phyloP scores from a whole-genome alignment of 1,140 invertebrate genomes.

The Pygmarrhopalites habei region DNA sequence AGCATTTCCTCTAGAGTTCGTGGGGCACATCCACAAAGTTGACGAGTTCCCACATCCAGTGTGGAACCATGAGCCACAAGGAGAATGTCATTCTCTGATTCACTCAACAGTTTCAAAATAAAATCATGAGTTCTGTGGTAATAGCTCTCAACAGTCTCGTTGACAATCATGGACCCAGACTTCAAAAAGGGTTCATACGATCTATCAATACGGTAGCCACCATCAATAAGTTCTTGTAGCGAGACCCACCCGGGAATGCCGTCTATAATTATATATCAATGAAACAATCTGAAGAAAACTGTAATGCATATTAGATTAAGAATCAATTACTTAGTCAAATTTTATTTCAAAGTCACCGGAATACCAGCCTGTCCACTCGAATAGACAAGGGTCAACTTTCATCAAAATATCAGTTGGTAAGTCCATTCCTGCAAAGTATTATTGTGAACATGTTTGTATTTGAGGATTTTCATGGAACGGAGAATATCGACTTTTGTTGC shows the following conservation, averaged over 20 bases:
- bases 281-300: too few relatives aligned
- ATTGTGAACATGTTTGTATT: background rate
- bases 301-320: too few relatives aligned
- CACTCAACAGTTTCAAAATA: slow-evolving; percentile 29
- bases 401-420: slow-evolving; percentile 46
- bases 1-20: slow-evolving; percentile 59
- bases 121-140: slow-evolving; percentile 54
- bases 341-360: too few relatives aligned
- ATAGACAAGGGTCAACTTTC: slow-evolving; percentile 76
- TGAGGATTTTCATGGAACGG: background rate
- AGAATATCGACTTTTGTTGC: background rate
- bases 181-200: slow-evolving; percentile 60
- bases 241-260: slow-evolving; percentile 72
- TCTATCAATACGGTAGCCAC: slow-evolving; percentile 68
- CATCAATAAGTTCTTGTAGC: slow-evolving; percentile 58
- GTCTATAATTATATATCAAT: slow-evolving; percentile 47
- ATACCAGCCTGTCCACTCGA: slow-evolving; percentile 93
- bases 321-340: too few relatives aligned
- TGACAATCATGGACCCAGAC: slow-evolving; percentile 49
- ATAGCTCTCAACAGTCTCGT: slow-evolving; percentile 63
- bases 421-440: slow-evolving; percentile 45
- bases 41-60: slow-evolving; percentile 69
- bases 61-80: slow-evolving; percentile 80
- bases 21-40: slow-evolving; percentile 57
- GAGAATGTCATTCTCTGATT: slow-evolving; percentile 54